Base-by-base conservation (phyloP, 1,140 invertebrate species). In the Atopsyche davidsoni region DNA sequence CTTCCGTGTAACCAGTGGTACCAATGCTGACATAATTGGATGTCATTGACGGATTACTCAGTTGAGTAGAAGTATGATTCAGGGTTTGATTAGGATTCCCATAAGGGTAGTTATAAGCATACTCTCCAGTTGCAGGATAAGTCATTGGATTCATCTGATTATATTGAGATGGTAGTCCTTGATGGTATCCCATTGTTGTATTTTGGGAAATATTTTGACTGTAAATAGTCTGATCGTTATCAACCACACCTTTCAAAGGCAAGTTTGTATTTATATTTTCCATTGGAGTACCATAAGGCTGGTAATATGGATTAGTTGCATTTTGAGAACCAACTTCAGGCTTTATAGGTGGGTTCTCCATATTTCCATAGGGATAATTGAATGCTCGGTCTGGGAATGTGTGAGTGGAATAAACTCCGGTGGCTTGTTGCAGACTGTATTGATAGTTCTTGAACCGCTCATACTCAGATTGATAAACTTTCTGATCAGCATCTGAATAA, bases 401-500 rank as follows among this genome's bases (percentile, higher is more conserved):
- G n/a, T 48, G 44, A 18, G 36, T n/a, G 1, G 36, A 14, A 32
- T 46, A 52, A n/a, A 40, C 42, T 19, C 50, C 50, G 13, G 50
- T 46, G 4, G 34, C 24, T 22, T 46, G 50, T 14, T 38, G 50
- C 24, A 40, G 10, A 38, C 16, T 35, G 21, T 47, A 40, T 14
- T 48, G 51, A 34, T 53, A 53, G 35, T 31, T 31, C 22, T 48
- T 53, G 32, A 42, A 53, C 25, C 34, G 24, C 9, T 46, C 51
- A 34, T 16, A 9, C 41, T 41, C 35, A 11, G 34, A 11, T 36
- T 42, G 39, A 19, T 58, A 53, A 11, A n/a, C 9, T 22, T 53
- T 42, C 11, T 19, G 36, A 23, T 51, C 40, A 19, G 55, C 23
- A 51, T 58, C 55, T 4, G 36, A 32, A 55, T 55, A 55, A 13